Evolutionary conservation across 2,888 invertebrate species (phyloP), one percentile per base, ranked within the genome.

Genomic region (Oligia strigilis): DNA sequence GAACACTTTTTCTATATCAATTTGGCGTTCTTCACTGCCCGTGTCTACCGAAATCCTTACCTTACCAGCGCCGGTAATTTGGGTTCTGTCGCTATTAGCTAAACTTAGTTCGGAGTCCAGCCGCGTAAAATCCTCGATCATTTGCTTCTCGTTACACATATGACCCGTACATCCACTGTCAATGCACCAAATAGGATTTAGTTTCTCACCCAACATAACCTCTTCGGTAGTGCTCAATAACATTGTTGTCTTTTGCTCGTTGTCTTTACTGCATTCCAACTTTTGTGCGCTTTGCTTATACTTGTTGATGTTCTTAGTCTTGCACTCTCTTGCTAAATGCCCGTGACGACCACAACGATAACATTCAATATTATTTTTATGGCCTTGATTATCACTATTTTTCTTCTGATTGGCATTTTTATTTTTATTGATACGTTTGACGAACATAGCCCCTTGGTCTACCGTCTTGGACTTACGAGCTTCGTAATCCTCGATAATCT

Each of bases 1-100:
- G 43, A 72, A 72, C n/a, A 72, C 72, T 46, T 72, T 60, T 43
- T 72, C 58, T 36, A 70, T 52, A n/a, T 46, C 29, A 49, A 52
- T 9, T 23, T 70, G 29, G 52, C 52, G 70, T 55, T 55, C 36
- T 55, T 71, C 70, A 71, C 70, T 55, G 40, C 70, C 58, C 4
- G 71, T 71, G 14, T 71, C 71, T 58, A 71, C 58, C 13, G 14
- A 71, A 23, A 72, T 72, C n/a, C 40, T 58, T 19, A 58, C 72
- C 9, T 46, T 72, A n/a, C 62, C 40, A 5, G 60, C 49, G 11
- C 72, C 58, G n/a, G 23, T 46, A 46, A 46, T 46, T 46, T 46
- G 46, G 13, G 46, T 46, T 46, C 46, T 46, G 46, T 46, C 46
- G 13, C 13, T 46, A 8, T 43, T 72, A 23, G 71, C 71, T 55